Evolutionary conservation across 2,113 vertebrate genomes (phyloP).

Genomic region (Ctenodactylus gundi): DNA sequence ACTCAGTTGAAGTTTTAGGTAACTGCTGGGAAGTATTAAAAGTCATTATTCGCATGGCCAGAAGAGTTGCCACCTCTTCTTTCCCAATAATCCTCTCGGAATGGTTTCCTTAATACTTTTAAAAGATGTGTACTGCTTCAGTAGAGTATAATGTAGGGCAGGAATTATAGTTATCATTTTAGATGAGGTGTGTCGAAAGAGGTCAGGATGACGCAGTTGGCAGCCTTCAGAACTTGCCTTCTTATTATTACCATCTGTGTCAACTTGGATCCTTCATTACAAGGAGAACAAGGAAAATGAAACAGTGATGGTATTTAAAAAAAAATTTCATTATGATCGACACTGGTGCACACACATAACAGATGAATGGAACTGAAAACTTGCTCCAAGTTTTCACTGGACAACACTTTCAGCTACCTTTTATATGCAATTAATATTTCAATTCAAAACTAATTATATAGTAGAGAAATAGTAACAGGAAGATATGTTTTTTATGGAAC

Average conservation of each 20-base stretch:
- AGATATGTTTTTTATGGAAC: constrained; percentile 19
- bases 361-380: constrained; percentile 47
- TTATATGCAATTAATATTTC: background rate
- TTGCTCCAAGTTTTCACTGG: background rate
- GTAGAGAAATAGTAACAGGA: background rate
- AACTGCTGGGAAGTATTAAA: constrained; percentile 71
- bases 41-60: constrained; percentile 60
- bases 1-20: constrained; percentile 61
- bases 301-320: constrained; percentile 6
- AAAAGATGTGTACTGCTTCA: constrained; percentile 73
- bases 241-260: constrained; percentile 81
- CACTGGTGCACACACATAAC: background rate
- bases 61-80: constrained; percentile 34
- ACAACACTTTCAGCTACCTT: background rate
- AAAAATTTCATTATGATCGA: background rate
- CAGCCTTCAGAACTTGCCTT: constrained; percentile 61
- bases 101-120: constrained; percentile 79
- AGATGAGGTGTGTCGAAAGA: constrained; percentile 83
- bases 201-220: constrained; percentile 79
- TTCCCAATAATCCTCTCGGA: constrained; percentile 61
- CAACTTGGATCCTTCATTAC: constrained; percentile 65
- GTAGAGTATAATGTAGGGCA: constrained; percentile 46
- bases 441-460: too few species aligned
- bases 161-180: constrained; percentile 77
- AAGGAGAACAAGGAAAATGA: constrained; percentile 60